phyloP scores from a whole-genome alignment of 2,888 invertebrate genomes.

The Noctuana brunneofusca region DNA sequence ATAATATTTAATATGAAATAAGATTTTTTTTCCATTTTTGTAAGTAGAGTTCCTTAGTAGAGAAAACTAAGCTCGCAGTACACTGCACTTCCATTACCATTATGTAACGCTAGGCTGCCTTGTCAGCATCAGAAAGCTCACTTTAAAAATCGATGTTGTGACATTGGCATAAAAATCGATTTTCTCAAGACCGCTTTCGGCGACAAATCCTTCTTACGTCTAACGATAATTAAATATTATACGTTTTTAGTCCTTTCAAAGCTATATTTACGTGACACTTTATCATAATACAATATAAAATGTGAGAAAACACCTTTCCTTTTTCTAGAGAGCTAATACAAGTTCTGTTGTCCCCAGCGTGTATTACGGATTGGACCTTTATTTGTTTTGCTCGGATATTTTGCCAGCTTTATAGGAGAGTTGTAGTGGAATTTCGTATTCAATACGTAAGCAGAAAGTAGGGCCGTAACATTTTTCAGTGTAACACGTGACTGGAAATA shows the following conservation, averaged over 20 bases:
- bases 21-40: too few relatives aligned
- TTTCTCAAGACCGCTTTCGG: neutral
- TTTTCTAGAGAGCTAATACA: neutral
- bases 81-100: too few relatives aligned
- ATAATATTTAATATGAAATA: too few relatives aligned
- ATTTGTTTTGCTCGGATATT: conserved; percentile 26
- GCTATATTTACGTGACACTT: conserved; percentile 6
- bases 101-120: too few relatives aligned
- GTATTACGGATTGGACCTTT: conserved; percentile 23
- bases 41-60: too few relatives aligned
- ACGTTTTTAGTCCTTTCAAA: neutral
- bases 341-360: conserved; percentile 13
- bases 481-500: conserved; percentile 61
- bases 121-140: too few relatives aligned
- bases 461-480: conserved; percentile 67
- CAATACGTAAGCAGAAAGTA: conserved; percentile 57
- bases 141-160: neutral
- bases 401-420: conserved; percentile 26
- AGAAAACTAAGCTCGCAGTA: too few relatives aligned
- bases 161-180: neutral
- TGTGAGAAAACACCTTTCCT: conserved; percentile 2
- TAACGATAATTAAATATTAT: neutral
- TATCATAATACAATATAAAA: conserved; percentile 5
- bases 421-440: conserved; percentile 54
- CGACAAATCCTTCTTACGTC: neutral